phyloP scores from a whole-genome alignment of 2,113 vertebrate species.

The Corythoichthys intestinalis region DNA sequence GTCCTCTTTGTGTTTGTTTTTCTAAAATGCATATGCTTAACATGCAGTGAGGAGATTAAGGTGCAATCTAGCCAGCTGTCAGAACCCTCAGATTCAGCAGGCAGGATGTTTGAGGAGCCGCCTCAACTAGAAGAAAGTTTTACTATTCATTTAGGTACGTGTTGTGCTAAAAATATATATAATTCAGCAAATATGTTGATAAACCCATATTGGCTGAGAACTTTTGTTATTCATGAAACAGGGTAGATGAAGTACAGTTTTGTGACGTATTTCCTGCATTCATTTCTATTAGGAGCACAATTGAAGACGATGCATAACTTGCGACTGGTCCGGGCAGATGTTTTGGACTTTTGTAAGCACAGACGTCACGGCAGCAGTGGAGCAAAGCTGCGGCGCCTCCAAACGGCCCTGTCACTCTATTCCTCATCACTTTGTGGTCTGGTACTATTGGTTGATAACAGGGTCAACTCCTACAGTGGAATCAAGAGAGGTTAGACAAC shows the following conservation, averaged over 20 bases:
- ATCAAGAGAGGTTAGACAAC: constrained; percentile 87
- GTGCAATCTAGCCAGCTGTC: constrained; percentile 85
- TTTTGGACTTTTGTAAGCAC: constrained; percentile 93
- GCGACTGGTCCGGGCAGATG: constrained; percentile 85
- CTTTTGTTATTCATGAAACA: neutral
- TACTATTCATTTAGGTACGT: constrained; percentile 97
- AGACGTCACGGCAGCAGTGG: constrained; percentile 83
- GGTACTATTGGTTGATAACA: constrained; percentile 91
- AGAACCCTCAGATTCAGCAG: constrained; percentile 77
- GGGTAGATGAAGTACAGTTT: neutral
- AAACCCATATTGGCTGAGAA: no score
- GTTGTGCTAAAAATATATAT: constrained; percentile 13
- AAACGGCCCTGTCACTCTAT: constrained; percentile 92
- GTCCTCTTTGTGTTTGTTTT: neutral
- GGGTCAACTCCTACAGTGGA: constrained; percentile 94
- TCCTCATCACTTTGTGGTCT: constrained; percentile 91
- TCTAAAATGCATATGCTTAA: neutral
- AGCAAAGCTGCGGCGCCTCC: constrained; percentile 87
- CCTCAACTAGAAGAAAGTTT: constrained; percentile 95
- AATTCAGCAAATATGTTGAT: no score
- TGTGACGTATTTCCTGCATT: neutral
- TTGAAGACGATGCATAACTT: constrained; percentile 99
- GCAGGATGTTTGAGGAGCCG: constrained; percentile 88
- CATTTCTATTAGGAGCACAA: constrained; percentile 82
- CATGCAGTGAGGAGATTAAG: constrained; percentile 92